Evolutionary conservation across 2,888 invertebrate species (phyloP), one percentile per base, ranked within the genome.

Genomic region (Caenorhabditis wallacei): DNA sequence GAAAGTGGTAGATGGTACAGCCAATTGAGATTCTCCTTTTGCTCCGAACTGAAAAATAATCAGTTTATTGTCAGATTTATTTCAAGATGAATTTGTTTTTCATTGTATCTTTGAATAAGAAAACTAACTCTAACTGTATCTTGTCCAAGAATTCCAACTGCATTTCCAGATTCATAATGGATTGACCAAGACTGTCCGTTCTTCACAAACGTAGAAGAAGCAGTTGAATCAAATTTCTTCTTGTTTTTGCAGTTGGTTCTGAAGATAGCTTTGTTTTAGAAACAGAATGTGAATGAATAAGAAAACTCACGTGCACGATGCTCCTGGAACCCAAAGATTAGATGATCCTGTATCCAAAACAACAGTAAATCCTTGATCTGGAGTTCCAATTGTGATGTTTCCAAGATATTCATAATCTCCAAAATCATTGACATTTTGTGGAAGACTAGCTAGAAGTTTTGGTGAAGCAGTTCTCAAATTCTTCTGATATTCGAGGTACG

Each of bases 151-250:
- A 92, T 93, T 22, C 93, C 93, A 40, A 90, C 89, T n/a, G 93
- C 90, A 82, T 91, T 92, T 22, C 93, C 93, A 71, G 92, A 92
- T 35, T 93, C 93, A 82, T 93, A 93, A 74, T 89, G 89, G 82
- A 93, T 93, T 8, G 84, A 87, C 88, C 93, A 93, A 0, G 80
- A 37, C 7, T 92, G 92, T 46, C 93, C 93, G 87, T 93, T 93
- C 22, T 61, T 35, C 13, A 59, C 35, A 57, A 83, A 98, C 0
- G 95, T 94, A 16, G 93, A 93, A 0, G 98, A 98, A 92, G 95
- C 95, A 74, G 92, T 93, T 90, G 95, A 95, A 94, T 98, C 95
- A 92, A 98, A 98, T 93, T 97, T 98, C 92, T 96, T 95, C 93
- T 98, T 87, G 61, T 70, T 71, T 13, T 54, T 43, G 80, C 87